Conservation (phyloP, 2,113 vertebrate genomes). For the Oryzias melastigma region DNA sequence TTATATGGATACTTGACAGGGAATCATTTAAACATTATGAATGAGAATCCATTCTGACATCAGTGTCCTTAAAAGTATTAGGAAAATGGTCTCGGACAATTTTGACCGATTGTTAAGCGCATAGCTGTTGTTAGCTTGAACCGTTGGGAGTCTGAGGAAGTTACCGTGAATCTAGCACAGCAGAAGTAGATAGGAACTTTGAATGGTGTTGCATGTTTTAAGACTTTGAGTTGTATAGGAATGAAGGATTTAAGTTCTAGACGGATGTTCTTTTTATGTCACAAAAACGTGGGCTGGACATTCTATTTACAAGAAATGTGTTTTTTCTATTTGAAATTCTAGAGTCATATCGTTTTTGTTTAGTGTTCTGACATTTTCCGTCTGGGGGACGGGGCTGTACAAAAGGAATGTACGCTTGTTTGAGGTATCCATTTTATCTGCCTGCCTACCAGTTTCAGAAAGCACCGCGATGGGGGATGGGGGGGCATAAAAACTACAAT, state of each 20-base stretch:
- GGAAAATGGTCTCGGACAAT: slow-evolving; percentile 43
- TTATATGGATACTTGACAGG: slow-evolving; percentile 72
- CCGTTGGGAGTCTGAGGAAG: slow-evolving; percentile 41
- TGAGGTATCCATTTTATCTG: slow-evolving; percentile 56
- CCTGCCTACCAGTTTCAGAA: slow-evolving; percentile 53
- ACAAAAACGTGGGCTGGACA: slow-evolving; percentile 61
- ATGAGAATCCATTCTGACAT: slow-evolving; percentile 59
- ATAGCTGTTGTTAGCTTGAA: slow-evolving; percentile 63
- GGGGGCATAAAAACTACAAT: slow-evolving; percentile 23
- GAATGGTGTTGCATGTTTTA: slow-evolving; percentile 73
- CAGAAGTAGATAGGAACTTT: slow-evolving; percentile 65
- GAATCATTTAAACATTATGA: slow-evolving; percentile 66
- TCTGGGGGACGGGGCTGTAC: slow-evolving; percentile 58
- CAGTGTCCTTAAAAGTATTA: slow-evolving; percentile 68
- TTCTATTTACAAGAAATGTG: slow-evolving; percentile 59
- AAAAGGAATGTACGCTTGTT: slow-evolving; percentile 63
- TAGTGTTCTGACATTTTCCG: slow-evolving; percentile 54
- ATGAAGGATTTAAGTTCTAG: slow-evolving; percentile 68
- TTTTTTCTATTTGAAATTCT: slow-evolving; percentile 42
- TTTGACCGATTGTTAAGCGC: slow-evolving; percentile 49
- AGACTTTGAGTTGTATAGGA: slow-evolving; percentile 70
- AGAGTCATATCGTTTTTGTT: slow-evolving; percentile 14
- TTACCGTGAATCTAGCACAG: slow-evolving; percentile 62
- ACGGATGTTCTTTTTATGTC: slow-evolving; percentile 50
- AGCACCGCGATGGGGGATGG: slow-evolving; percentile 39